These are phyloP conservation scores for Boloria selene DNA, from an alignment of 2,888 invertebrate species.

Conservation along the genomic window DNA sequence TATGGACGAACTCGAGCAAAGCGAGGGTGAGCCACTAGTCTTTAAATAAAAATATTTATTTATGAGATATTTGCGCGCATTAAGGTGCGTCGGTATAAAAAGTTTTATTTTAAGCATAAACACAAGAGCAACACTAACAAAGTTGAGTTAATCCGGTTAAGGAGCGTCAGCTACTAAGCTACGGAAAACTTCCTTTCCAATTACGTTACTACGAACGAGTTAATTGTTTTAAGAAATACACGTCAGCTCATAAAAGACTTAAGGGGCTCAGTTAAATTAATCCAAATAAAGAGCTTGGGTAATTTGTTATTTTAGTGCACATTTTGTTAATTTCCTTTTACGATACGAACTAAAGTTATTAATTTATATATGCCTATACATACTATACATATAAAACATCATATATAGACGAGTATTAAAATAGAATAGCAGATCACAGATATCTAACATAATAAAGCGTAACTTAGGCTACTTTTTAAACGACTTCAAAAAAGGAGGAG, in stretches of 20 bases:
- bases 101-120: conserved; percentile 14
- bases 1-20: too few relatives aligned
- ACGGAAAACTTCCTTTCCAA: conserved; percentile 51
- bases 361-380: neutral
- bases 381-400: too few relatives aligned
- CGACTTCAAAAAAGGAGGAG: too few relatives aligned
- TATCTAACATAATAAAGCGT: too few relatives aligned
- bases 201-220: conserved; percentile 45
- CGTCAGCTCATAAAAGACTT: conserved; percentile 49
- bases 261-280: conserved; percentile 42
- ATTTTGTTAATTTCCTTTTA: conserved; percentile 8
- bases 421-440: too few relatives aligned
- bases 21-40: too few relatives aligned
- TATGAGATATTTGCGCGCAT: too few relatives aligned
- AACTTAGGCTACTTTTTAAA: too few relatives aligned
- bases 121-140: conserved; percentile 22
- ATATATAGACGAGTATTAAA: too few relatives aligned
- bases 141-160: conserved; percentile 27
- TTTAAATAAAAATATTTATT: too few relatives aligned
- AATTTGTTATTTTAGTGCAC: conserved; percentile 15
- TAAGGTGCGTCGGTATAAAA: neutral
- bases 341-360: neutral
- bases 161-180: conserved; percentile 46
- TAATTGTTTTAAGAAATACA: conserved; percentile 59
- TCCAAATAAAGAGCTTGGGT: conserved; percentile 31